Conservation (phyloP, 2,888 invertebrate genomes). For the Nymphalis urticae region DNA sequence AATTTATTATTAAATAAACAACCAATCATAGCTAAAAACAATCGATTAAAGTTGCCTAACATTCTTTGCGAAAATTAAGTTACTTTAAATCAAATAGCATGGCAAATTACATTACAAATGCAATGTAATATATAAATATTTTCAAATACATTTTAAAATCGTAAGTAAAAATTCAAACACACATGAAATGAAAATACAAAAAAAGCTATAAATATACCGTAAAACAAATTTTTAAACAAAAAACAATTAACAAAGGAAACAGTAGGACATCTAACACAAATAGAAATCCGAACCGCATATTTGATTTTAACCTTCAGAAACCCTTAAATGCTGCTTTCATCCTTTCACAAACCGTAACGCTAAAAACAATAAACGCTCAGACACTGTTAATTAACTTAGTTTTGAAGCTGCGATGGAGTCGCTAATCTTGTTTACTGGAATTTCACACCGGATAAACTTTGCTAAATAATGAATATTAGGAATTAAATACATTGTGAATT, state of each 20-base stretch:
- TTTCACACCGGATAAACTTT: constrained; percentile 29
- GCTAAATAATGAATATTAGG: constrained; percentile 11
- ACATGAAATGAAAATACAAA: not conserved
- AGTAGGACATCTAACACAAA: constrained; percentile 22
- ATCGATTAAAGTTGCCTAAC: too few species aligned
- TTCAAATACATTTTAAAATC: too few species aligned
- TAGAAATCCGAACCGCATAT: constrained; percentile 28
- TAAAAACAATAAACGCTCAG: constrained; percentile 49
- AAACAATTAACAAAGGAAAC: constrained; percentile 15
- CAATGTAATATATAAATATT: too few species aligned
- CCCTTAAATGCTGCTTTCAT: constrained; percentile 22
- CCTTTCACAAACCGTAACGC: constrained; percentile 14
- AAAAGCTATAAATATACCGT: not conserved
- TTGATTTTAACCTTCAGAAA: constrained; percentile 31
- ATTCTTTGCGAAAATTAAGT: too few species aligned
- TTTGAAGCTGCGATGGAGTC: constrained; percentile 41
- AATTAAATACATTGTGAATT: not conserved
- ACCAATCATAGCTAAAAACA: too few species aligned
- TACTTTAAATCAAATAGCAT: too few species aligned
- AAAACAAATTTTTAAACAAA: not conserved
- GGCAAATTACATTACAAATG: too few species aligned
- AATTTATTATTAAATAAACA: too few species aligned
- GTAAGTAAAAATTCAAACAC: too few species aligned
- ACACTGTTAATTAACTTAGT: constrained; percentile 54
- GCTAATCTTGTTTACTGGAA: constrained; percentile 59